Conservation (phyloP, 2,797 vertebrate species). For the Rhincodon typus region DNA sequence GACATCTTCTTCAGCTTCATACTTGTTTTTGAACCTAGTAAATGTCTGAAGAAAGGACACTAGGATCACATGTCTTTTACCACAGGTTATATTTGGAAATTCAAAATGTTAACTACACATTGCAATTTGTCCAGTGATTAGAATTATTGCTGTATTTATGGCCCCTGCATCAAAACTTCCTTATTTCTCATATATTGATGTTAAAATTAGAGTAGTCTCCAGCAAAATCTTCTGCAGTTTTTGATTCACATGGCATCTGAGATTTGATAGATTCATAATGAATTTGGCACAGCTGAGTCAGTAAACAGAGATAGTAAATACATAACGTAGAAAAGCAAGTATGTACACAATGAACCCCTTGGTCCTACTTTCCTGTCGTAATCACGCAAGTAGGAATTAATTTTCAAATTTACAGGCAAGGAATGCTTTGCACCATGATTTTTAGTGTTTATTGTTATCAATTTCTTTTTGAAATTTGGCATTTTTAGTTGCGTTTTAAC, state of each 20-base stretch:
- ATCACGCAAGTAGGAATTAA: neutral
- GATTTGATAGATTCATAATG: neutral
- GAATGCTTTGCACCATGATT: neutral
- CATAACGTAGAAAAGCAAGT: neutral
- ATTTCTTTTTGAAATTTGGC: neutral
- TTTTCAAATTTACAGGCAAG: neutral
- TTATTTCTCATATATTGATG: neutral
- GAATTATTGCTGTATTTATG: neutral
- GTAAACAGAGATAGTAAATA: neutral
- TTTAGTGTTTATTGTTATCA: neutral
- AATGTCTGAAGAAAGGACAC: neutral
- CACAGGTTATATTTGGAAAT: neutral
- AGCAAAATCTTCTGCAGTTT: neutral
- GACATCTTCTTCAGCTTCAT: neutral
- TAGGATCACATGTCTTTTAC: neutral
- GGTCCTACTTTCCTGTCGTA: neutral
- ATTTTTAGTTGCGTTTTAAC: neutral
- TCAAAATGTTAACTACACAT: neutral
- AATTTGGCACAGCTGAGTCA: neutral
- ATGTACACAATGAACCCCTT: neutral
- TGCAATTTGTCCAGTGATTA: neutral
- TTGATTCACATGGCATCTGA: neutral
- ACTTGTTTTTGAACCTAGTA: neutral
- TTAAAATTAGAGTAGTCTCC: neutral
- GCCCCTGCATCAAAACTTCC: neutral